Evolutionary conservation across 2,888 invertebrate genomes (phyloP).

Genomic region (Nephrotoma flavescens): DNA sequence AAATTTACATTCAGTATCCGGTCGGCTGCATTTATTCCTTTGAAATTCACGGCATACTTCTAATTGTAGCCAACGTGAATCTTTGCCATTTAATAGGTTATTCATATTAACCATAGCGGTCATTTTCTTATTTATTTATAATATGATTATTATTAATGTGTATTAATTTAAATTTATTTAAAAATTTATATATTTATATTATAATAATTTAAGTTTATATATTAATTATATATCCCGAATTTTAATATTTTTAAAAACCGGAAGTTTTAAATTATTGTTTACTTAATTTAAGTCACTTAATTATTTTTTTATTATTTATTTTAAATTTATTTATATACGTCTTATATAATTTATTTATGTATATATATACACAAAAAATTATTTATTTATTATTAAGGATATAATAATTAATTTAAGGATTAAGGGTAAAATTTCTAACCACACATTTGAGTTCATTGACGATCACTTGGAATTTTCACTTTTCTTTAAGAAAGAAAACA

Average conservation of each 20-base stretch:
- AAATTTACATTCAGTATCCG: conserved; percentile 99
- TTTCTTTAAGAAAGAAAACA: not conserved
- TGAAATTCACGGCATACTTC: conserved; percentile 99
- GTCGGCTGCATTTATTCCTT: conserved; percentile 97
- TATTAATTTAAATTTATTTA: not conserved
- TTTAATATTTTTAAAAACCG: not conserved
- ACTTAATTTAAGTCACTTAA: conserved; percentile 2
- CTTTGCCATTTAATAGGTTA: conserved; percentile 94
- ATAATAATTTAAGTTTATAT: not conserved
- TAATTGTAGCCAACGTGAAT: conserved; percentile 98
- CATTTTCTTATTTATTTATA: conserved; percentile 27
- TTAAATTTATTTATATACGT: not conserved
- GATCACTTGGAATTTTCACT: conserved; percentile 1
- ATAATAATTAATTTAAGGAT: not conserved
- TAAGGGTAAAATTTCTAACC: not conserved
- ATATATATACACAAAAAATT: not conserved
- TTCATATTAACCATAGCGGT: conserved; percentile 93
- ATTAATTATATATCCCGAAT: not conserved
- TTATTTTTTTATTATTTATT: not conserved
- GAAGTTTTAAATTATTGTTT: not conserved
- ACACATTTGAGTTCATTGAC: conserved; percentile 3
- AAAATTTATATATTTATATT: not conserved
- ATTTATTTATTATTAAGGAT: not conserved
- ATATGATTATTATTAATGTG: conserved; percentile 10
- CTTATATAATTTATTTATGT: not conserved